Evolutionary conservation across 2,113 vertebrate species (phyloP).

Genomic region (Tympanuchus pallidicinctus): DNA sequence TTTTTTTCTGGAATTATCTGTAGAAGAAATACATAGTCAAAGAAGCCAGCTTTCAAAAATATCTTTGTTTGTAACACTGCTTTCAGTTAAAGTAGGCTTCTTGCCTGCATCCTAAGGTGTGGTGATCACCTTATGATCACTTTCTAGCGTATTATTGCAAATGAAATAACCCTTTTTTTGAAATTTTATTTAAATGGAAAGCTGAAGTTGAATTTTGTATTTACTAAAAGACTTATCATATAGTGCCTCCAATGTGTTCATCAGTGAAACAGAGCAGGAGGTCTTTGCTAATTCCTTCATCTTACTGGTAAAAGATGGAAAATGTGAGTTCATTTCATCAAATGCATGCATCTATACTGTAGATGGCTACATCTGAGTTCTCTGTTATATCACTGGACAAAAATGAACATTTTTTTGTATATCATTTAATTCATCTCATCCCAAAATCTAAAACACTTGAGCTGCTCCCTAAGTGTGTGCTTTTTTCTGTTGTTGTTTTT

Average conservation of each 20-base stretch:
- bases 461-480: accelerated
- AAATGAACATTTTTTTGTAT: background rate
- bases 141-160: background rate
- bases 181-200: background rate
- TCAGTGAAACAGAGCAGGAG: background rate
- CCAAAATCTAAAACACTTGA: background rate
- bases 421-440: background rate
- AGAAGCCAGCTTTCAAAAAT: background rate
- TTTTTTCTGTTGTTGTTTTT: background rate
- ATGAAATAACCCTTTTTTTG: background rate
- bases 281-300: background rate
- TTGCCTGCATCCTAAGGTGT: background rate
- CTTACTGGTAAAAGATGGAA: background rate
- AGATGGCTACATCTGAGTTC: background rate
- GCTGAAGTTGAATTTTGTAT: background rate
- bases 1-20: background rate
- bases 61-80: background rate
- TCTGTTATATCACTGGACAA: accelerated
- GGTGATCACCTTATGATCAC: background rate
- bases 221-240: background rate
- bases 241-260: background rate
- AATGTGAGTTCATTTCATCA: background rate
- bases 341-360: background rate
- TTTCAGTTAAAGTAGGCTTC: background rate
- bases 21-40: background rate